These are phyloP conservation scores for Chironomus tentans DNA, from an alignment of 2,888 invertebrate genomes.

Conservation along the genomic window DNA sequence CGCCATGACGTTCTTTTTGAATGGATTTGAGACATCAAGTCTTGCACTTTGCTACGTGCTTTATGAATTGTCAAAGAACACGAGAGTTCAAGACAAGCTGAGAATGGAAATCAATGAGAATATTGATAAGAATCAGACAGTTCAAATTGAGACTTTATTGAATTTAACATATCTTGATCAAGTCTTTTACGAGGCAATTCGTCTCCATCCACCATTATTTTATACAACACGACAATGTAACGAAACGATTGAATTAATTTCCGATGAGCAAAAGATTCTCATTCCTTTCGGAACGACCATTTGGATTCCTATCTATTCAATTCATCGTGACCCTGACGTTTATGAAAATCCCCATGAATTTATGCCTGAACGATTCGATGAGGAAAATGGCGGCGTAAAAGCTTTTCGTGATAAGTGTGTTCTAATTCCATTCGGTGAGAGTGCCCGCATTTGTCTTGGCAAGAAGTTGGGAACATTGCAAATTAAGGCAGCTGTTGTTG, in stretches of 20 bases:
- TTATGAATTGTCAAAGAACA: conserved; percentile 2
- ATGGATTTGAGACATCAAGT: conserved; percentile 11
- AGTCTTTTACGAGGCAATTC: background rate
- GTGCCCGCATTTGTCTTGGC: conserved; percentile 1
- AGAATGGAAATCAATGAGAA: conserved; percentile 10
- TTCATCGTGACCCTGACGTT: conserved; percentile 1
- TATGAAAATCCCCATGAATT: conserved; percentile 9
- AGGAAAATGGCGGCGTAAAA: conserved; percentile 12
- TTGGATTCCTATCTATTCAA: background rate
- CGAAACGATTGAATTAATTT: background rate
- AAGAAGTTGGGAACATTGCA: conserved; percentile 38
- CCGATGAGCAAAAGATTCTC: background rate
- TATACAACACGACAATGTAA: background rate
- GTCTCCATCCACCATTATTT: background rate
- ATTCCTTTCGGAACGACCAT: background rate
- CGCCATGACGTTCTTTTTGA: background rate
- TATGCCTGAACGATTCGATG: conserved; percentile 14
- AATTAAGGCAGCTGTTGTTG: conserved; percentile 37
- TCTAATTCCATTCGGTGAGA: conserved; percentile 12
- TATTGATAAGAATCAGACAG: background rate
- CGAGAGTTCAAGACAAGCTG: conserved; percentile 7
- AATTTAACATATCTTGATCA: conserved; percentile 14
- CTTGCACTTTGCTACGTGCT: background rate
- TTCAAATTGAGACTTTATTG: background rate
- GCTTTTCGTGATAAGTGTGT: conserved; percentile 10